These are phyloP conservation scores for Rhagonycha lutea DNA, from an alignment of 2,888 invertebrate species.

Conservation along the genomic window DNA sequence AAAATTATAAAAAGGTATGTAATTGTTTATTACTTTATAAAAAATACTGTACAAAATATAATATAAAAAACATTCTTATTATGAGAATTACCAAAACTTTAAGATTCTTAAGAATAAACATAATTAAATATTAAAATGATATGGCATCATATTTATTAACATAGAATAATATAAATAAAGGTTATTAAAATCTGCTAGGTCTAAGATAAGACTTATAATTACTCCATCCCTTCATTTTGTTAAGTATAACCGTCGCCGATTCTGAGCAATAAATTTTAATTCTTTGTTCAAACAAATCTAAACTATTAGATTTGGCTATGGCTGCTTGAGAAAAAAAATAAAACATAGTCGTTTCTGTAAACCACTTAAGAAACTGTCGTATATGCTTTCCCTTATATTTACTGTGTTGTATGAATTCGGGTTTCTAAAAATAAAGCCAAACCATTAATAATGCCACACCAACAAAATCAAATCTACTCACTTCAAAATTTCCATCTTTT, in stretches of 20 bases:
- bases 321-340: slow-evolving; percentile 69
- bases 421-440: slow-evolving; percentile 63
- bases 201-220: slow-evolving; percentile 20
- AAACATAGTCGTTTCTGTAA: slow-evolving; percentile 87
- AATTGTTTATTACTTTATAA: neutral
- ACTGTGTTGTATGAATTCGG: slow-evolving; percentile 67
- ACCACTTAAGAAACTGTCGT: slow-evolving; percentile 82
- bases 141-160: neutral
- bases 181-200: slow-evolving; percentile 15
- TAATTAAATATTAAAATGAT: neutral
- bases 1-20: neutral
- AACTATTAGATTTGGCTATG: slow-evolving; percentile 44
- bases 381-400: slow-evolving; percentile 65
- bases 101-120: neutral
- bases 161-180: neutral
- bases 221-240: slow-evolving; percentile 50
- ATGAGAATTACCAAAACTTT: neutral
- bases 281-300: slow-evolving; percentile 49
- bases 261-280: slow-evolving; percentile 50
- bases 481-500: slow-evolving; percentile 54
- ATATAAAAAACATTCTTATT: neutral
- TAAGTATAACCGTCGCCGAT: slow-evolving; percentile 46
- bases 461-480: slow-evolving; percentile 35
- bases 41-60: neutral
- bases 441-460: slow-evolving; percentile 3